These are phyloP conservation scores for Rhinichthys klamathensis DNA, from an alignment of 2,113 vertebrate genomes.

Conservation along the genomic window DNA sequence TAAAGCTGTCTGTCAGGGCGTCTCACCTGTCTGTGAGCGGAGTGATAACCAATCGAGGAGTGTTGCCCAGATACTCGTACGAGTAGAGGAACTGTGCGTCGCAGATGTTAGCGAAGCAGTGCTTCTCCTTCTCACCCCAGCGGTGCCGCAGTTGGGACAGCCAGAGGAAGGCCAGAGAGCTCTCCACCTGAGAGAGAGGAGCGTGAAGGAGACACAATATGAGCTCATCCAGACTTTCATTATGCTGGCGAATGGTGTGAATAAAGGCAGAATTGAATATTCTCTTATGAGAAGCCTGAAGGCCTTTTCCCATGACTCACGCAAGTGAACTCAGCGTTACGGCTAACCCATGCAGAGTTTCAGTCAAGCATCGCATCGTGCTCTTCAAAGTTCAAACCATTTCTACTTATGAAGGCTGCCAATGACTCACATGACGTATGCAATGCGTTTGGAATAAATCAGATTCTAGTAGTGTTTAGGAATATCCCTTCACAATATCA, in stretches of 20 bases:
- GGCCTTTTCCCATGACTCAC: neutral
- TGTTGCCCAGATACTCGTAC: slow-evolving; percentile 97
- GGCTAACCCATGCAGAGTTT: no score
- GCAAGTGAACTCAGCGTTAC: neutral
- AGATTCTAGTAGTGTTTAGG: neutral
- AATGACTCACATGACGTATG: neutral
- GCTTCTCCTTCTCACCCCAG: slow-evolving; percentile 86
- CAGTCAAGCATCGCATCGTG: neutral
- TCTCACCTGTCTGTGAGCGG: slow-evolving; percentile 92
- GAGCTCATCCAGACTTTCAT: neutral
- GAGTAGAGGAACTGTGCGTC: slow-evolving; percentile 93
- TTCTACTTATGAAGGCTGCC: neutral
- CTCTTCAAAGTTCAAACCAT: neutral
- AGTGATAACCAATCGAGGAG: slow-evolving; percentile 93
- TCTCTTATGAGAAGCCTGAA: neutral
- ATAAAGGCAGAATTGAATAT: neutral
- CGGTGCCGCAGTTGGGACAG: slow-evolving; percentile 92
- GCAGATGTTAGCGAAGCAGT: slow-evolving; percentile 93
- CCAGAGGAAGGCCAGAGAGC: slow-evolving; percentile 91
- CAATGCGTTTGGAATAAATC: neutral
- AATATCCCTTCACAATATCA: neutral
- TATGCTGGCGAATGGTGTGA: neutral
- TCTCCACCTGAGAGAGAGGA: slow-evolving; percentile 84
- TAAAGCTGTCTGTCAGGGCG: neutral
- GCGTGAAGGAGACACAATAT: no score